A percentile compares a stretch with the other conserved stretches of the same genome.
These are phyloP conservation scores for Dendroctonus valens DNA, from an alignment of 1,140 invertebrate species.

Conservation along the genomic window DNA sequence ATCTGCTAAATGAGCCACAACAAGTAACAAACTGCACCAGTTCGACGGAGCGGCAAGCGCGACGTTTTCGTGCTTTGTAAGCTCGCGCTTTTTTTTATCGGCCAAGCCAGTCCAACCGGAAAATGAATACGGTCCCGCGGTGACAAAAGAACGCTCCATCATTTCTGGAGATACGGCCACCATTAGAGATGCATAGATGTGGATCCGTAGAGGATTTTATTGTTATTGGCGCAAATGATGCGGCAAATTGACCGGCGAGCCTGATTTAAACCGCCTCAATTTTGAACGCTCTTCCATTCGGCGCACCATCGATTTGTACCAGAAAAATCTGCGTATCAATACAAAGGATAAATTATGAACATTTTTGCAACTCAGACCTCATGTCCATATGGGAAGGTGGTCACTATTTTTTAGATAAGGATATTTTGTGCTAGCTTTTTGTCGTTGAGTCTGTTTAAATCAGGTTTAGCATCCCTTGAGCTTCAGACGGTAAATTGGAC, in stretches of 20 bases:
- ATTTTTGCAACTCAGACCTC: too few relatives aligned
- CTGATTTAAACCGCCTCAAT: too few relatives aligned
- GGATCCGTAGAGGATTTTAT: slow-evolving; percentile 22
- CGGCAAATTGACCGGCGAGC: slow-evolving; percentile 39
- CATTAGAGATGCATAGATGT: slow-evolving; percentile 46
- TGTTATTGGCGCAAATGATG: slow-evolving; percentile 39
- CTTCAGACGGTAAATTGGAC: too few relatives aligned
- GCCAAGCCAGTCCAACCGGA: slow-evolving; percentile 47
- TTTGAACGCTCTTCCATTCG: too few relatives aligned
- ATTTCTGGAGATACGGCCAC: slow-evolving; percentile 47
- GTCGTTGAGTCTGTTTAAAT: too few relatives aligned
- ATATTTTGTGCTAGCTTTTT: too few relatives aligned
- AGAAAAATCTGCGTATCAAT: too few relatives aligned
- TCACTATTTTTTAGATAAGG: too few relatives aligned
- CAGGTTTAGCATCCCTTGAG: too few relatives aligned
- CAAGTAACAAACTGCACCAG: slow-evolving; percentile 48
- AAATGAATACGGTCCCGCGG: slow-evolving; percentile 50
- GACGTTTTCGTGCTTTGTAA: slow-evolving; percentile 37
- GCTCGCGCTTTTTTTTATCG: slow-evolving; percentile 42
- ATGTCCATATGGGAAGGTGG: too few relatives aligned
- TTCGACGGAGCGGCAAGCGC: slow-evolving; percentile 18
- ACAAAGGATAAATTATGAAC: too few relatives aligned
- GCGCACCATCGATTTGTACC: too few relatives aligned
- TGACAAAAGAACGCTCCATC: slow-evolving; percentile 51
- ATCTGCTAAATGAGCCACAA: slow-evolving; percentile 50